Evolutionary conservation across 53 echinoderm and acorn worm genomes (phyloP).

Genomic region (Pentamera pediparva): DNA sequence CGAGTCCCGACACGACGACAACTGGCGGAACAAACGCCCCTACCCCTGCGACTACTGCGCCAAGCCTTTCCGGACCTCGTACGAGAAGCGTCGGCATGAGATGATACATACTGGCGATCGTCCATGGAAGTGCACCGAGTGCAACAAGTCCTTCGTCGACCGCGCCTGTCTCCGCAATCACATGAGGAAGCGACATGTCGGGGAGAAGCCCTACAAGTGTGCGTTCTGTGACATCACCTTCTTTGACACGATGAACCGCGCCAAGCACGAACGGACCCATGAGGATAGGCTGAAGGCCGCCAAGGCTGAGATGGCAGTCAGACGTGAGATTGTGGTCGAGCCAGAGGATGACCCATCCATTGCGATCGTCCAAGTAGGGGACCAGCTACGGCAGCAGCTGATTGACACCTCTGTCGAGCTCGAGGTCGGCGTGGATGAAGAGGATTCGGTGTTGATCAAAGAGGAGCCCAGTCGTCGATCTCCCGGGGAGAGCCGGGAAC

Average conservation of each 20-base stretch:
- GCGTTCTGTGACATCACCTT: slow-evolving; percentile 26
- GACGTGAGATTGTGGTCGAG: no score
- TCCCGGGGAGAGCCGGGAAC: no score
- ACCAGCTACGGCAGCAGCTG: neutral
- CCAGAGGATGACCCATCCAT: neutral
- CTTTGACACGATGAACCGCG: slow-evolving; percentile 18
- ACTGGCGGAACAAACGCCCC: slow-evolving; percentile 22
- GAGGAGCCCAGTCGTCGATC: neutral
- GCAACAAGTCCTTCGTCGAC: slow-evolving; percentile 24
- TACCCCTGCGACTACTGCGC: slow-evolving; percentile 32
- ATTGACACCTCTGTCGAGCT: neutral
- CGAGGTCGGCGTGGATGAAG: neutral
- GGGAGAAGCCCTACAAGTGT: slow-evolving; percentile 32
- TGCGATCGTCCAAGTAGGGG: slow-evolving; percentile 3
- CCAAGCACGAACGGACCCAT: slow-evolving; percentile 27
- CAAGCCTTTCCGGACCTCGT: slow-evolving; percentile 34
- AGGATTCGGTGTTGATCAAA: neutral
- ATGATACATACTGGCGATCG: slow-evolving; percentile 30
- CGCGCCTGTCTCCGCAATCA: slow-evolving; percentile 29
- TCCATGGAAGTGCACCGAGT: slow-evolving; percentile 33
- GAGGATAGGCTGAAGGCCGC: slow-evolving; percentile 15
- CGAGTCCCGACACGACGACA: neutral
- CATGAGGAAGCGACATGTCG: slow-evolving; percentile 27
- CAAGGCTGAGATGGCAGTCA: no score
- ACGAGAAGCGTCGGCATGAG: slow-evolving; percentile 32